Conservation (phyloP, 53 echinoderm and acorn worm genomes). For the Holothuria scabra region DNA sequence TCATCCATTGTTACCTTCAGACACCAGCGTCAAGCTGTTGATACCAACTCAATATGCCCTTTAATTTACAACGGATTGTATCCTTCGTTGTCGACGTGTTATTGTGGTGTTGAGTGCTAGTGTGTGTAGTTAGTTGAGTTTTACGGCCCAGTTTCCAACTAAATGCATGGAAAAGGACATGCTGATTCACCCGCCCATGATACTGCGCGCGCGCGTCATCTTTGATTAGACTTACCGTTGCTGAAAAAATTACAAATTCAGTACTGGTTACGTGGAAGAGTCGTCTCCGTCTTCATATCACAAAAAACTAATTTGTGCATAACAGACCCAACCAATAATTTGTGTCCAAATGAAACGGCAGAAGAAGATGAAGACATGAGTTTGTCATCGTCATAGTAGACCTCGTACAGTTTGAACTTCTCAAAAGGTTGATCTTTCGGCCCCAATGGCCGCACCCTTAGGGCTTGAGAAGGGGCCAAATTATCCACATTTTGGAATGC, state of each 20-base stretch:
- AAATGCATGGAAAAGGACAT: no score
- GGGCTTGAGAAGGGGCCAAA: background rate
- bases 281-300: conserved; percentile 15
- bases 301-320: conserved; percentile 20
- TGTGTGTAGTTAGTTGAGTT: no score
- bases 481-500: background rate
- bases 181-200: no score
- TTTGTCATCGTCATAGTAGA: background rate
- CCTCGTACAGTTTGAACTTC: conserved; percentile 1
- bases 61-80: no score
- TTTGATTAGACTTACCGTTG: background rate
- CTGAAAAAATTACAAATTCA: background rate
- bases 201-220: no score
- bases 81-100: no score
- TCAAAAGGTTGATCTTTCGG: background rate
- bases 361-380: background rate
- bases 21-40: no score
- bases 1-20: no score
- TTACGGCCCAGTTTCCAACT: no score
- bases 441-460: background rate
- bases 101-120: no score
- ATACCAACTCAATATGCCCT: no score
- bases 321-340: background rate
- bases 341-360: background rate
- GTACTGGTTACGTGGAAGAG: background rate